Evolutionary conservation across 2,888 invertebrate species (phyloP), one percentile per base, ranked within the genome.

Genomic region (Oegoconia quadripuncta): DNA sequence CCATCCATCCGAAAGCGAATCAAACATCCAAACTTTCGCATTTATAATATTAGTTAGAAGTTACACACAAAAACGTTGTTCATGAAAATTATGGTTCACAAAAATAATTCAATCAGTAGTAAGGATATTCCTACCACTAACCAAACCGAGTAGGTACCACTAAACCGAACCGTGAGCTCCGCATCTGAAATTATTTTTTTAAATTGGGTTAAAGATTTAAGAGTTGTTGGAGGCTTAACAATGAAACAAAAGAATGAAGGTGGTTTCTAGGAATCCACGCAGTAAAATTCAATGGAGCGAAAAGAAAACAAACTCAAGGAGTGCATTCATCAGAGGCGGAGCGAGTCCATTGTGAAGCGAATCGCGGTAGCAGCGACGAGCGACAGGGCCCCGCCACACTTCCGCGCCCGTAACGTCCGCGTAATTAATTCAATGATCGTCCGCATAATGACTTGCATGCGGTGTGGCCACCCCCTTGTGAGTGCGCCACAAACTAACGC

Each of bases 361-460:
- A 50, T 51, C 41, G 38, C 35, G 41, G 37, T 35, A 40, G 44
- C 34, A 23, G 42, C 36, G 42, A 46, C 44, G 39, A 41, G 54
- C 46, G 51, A 46, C 55, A 55, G 49, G 52, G 46, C 56, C 53
- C 57, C 55, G 56, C 65, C 59, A 62, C 66, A 67, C 70, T 77
- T 74, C 75, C 71, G 66, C 62, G 59, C 59, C 56, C 57, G 59
- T 62, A 65, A 58, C 72, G 68, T 70, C 59, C 61, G 55, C 64
- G 67, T 81, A 81, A 83, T 84, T 84, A 84, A 84, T 83, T 84
- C 82, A 81, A 81, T 82, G 78, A 84, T 80, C 77, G 77, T 81
- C 78, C 75, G 72, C 78, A 80, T 82, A 83, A 83, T 84, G 81
- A 84, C 82, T 82, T 81, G 79, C 80, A 83, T 78, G 44, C 43